Evolutionary conservation across 2,113 vertebrate genomes (phyloP).

Genomic region (Planiliza haematocheilus): DNA sequence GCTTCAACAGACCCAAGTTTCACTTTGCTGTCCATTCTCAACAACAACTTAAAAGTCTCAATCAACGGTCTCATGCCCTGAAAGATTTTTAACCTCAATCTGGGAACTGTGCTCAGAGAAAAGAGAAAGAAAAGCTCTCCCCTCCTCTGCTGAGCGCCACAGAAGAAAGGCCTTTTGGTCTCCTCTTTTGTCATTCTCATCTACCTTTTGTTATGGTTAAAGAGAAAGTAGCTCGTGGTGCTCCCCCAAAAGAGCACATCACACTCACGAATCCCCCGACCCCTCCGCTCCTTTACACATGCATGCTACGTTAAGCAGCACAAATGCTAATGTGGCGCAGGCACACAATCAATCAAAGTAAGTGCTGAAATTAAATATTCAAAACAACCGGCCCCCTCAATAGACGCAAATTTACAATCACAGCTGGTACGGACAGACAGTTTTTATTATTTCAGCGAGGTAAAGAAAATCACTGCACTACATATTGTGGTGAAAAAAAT

Average conservation of each 20-base stretch:
- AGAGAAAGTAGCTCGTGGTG: constrained; percentile 27
- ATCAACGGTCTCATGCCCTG: too few species aligned
- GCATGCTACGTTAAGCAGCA: constrained; percentile 37
- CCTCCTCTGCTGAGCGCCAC: background rate
- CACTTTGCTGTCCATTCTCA: too few species aligned
- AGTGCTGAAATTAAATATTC: constrained; percentile 20
- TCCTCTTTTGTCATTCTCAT: constrained; percentile 39
- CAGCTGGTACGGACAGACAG: background rate
- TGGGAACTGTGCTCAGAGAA: background rate
- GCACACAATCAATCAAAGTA: constrained; percentile 38
- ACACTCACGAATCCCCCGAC: constrained; percentile 19
- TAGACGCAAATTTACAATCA: constrained; percentile 8
- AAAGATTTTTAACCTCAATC: constrained; percentile 17
- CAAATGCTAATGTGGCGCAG: constrained; percentile 50
- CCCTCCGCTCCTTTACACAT: constrained; percentile 45
- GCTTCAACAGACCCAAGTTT: constrained; percentile 35
- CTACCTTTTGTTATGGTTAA: constrained; percentile 61
- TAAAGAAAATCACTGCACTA: background rate
- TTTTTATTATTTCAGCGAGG: background rate
- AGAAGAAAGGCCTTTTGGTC: constrained; percentile 28
- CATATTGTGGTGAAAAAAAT: background rate
- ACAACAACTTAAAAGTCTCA: too few species aligned
- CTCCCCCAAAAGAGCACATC: constrained; percentile 27
- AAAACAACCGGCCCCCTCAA: constrained; percentile 14
- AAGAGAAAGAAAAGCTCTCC: constrained; percentile 11